These are phyloP conservation scores for Parapsyche elsis DNA, from an alignment of 1,140 invertebrate species.

Conservation along the genomic window DNA sequence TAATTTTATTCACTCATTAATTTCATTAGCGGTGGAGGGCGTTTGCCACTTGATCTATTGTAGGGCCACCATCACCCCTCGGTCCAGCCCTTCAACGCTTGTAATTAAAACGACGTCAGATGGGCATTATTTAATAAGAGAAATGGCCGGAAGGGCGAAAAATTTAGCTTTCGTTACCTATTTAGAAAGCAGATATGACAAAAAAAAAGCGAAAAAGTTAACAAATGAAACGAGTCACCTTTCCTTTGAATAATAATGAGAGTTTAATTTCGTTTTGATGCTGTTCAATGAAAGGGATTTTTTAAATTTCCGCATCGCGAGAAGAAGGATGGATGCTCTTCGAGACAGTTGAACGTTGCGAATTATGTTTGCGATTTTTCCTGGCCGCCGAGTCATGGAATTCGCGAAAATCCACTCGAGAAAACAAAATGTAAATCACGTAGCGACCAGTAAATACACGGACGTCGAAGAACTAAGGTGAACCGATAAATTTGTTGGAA, in stretches of 20 bases:
- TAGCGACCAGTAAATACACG: conserved; percentile 31
- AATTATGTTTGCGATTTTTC: conserved; percentile 24
- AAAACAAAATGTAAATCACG: conserved; percentile 43
- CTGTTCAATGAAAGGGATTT: background rate
- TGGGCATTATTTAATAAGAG: conserved; percentile 38
- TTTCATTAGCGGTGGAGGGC: conserved; percentile 36
- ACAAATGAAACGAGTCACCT: background rate
- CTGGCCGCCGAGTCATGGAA: background rate
- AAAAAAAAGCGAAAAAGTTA: background rate
- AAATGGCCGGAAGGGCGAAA: conserved; percentile 21
- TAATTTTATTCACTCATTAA: conserved; percentile 45
- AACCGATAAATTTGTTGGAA: conserved; percentile 36
- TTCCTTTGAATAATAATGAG: conserved; percentile 23
- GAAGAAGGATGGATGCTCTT: background rate
- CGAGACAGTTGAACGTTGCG: conserved; percentile 10
- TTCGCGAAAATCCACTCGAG: conserved; percentile 14
- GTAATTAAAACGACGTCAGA: conserved; percentile 38
- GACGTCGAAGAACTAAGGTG: conserved; percentile 17
- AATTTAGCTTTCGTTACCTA: conserved; percentile 16
- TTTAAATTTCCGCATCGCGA: background rate
- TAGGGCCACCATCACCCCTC: background rate
- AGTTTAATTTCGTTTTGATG: conserved; percentile 1
- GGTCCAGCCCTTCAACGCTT: conserved; percentile 5
- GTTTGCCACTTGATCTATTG: conserved; percentile 33
- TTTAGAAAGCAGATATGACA: conserved; percentile 4